phyloP scores from a whole-genome alignment of 2,797 vertebrate species.

The Hyperoplus immaculatus region DNA sequence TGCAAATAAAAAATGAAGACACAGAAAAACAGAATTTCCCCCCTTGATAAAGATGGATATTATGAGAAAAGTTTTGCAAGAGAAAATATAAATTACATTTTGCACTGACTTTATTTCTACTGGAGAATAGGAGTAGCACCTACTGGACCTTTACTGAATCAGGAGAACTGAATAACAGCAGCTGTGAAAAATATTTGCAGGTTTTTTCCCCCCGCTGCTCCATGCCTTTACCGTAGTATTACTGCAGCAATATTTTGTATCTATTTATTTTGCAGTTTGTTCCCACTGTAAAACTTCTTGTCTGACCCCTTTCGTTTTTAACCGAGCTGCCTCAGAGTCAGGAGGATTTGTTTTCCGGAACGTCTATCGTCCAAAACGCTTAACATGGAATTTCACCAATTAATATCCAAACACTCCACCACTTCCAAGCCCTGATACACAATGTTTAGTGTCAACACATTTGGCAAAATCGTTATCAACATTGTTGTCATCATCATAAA shows the following conservation, averaged over 20 bases:
- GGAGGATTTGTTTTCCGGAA: not conserved
- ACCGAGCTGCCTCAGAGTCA: conserved; percentile 44
- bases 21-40: conserved; percentile 7
- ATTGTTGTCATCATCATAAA: conserved; percentile 68
- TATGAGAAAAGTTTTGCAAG: not conserved
- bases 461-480: conserved; percentile 68
- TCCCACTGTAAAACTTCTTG: conserved; percentile 17
- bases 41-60: conserved; percentile 1
- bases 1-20: not conserved
- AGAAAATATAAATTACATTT: not conserved
- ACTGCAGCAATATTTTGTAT: conserved; percentile 17
- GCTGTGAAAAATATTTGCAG: conserved; percentile 25
- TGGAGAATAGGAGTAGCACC: conserved; percentile 19
- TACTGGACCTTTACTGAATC: conserved; percentile 8
- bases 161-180: conserved; percentile 4
- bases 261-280: conserved; percentile 10
- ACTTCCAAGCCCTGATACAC: conserved; percentile 62
- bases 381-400: conserved; percentile 42
- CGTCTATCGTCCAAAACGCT: conserved; percentile 16
- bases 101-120: not conserved
- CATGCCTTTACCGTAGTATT: not conserved
- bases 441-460: conserved; percentile 74
- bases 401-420: conserved; percentile 61
- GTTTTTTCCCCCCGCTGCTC: not conserved
- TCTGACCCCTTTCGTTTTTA: not conserved